Evolutionary conservation across 2,797 vertebrate genomes (phyloP).

Genomic region (Mionectes olivaceus): DNA sequence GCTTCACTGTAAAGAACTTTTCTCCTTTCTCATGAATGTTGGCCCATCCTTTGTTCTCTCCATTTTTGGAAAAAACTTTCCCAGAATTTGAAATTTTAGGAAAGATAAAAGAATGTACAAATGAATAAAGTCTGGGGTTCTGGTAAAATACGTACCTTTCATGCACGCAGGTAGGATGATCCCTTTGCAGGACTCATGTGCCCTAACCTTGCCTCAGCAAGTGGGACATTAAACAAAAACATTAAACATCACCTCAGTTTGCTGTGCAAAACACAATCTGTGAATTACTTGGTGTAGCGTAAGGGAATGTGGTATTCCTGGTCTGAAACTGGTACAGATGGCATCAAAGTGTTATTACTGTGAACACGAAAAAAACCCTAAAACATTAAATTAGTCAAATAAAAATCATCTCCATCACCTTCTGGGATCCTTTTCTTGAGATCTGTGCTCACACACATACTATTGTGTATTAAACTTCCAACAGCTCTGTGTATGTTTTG

Average conservation of each 20-base stretch:
- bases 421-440: neutral
- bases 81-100: neutral
- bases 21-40: neutral
- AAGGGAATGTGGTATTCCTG: neutral
- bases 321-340: neutral
- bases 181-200: neutral
- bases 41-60: neutral
- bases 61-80: conserved; percentile 8
- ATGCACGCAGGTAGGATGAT: neutral
- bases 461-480: neutral
- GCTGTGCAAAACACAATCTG: neutral
- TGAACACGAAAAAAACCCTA: neutral
- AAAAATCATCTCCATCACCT: neutral
- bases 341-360: neutral
- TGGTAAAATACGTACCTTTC: neutral
- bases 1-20: conserved; percentile 51
- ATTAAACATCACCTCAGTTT: neutral
- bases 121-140: neutral
- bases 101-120: neutral
- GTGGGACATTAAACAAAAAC: neutral
- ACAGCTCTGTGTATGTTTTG: neutral
- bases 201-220: neutral
- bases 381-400: neutral
- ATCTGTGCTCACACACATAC: neutral
- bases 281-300: neutral